Evolutionary conservation across 2,113 vertebrate genomes (phyloP).

Genomic region (Mastomys coucha): DNA sequence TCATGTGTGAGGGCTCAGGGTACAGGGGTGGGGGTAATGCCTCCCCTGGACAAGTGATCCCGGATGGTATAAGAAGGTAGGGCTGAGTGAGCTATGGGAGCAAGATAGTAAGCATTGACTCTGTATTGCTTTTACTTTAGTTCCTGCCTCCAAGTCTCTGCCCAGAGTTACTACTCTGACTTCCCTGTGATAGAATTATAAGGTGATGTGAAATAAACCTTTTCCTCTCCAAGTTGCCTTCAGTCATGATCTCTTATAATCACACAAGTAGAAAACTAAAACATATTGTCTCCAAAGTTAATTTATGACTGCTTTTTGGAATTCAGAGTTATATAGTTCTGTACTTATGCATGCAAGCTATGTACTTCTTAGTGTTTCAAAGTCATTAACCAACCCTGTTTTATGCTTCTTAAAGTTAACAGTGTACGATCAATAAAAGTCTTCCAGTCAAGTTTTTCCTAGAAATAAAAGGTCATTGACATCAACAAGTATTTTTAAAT

Average conservation of each 20-base stretch:
- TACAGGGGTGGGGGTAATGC: neutral
- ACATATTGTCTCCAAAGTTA: neutral
- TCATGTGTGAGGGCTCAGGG: neutral
- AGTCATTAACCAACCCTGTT: slow-evolving; percentile 31
- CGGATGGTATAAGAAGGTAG: neutral
- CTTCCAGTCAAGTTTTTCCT: neutral
- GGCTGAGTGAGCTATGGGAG: neutral
- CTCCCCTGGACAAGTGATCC: neutral
- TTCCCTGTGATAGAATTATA: neutral
- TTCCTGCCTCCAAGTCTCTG: neutral
- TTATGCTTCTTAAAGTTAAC: slow-evolving; percentile 3
- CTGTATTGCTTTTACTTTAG: neutral
- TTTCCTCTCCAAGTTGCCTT: neutral
- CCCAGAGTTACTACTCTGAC: neutral
- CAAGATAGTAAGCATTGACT: neutral
- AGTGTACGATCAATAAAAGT: neutral
- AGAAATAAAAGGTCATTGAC: slow-evolving; percentile 27
- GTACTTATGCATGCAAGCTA: neutral
- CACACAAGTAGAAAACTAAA: neutral
- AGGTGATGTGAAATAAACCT: neutral
- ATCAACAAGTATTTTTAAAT: neutral
- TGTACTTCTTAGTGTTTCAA: slow-evolving; percentile 54
- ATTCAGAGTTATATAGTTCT: slow-evolving; percentile 40
- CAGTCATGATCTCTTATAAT: neutral
- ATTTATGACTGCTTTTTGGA: neutral